Evolutionary conservation across 2,113 vertebrate species (phyloP).

Genomic region (Turdus rufiventris): DNA sequence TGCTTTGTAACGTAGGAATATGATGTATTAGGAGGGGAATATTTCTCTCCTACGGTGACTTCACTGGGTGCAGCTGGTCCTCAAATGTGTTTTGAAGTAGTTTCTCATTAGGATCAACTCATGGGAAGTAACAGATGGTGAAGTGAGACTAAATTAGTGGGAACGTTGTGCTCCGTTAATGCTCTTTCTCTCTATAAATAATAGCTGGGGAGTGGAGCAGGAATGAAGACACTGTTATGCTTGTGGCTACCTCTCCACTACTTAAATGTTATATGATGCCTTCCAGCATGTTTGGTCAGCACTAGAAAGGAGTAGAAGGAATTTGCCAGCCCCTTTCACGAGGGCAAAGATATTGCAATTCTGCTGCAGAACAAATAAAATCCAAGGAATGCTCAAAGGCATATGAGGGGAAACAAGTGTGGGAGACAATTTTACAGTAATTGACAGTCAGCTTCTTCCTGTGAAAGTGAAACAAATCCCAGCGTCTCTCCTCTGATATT

Average conservation of each 20-base stretch:
- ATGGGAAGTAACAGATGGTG: constrained; percentile 40
- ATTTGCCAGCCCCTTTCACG: background rate
- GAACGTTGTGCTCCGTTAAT: background rate
- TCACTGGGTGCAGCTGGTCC: constrained; percentile 19
- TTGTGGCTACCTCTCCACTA: background rate
- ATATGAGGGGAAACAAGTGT: background rate
- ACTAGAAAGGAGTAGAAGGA: background rate
- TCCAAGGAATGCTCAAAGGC: background rate
- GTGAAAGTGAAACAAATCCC: background rate
- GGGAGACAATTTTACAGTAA: background rate
- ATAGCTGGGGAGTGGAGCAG: background rate
- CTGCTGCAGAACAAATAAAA: background rate
- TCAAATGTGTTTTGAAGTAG: constrained; percentile 27
- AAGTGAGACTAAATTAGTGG: constrained; percentile 15
- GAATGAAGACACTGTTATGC: background rate
- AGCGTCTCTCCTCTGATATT: background rate
- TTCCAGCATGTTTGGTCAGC: background rate
- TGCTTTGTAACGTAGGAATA: background rate
- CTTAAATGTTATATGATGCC: background rate
- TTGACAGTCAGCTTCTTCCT: background rate
- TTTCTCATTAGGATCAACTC: constrained; percentile 36
- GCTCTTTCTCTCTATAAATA: background rate
- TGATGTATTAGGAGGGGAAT: background rate
- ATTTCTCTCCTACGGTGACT: background rate
- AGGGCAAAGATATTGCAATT: background rate